A percentile compares a stretch with the other conserved stretches of the same genome.
Evolutionary conservation across 1,140 invertebrate genomes (phyloP).

Genomic region (Caenorhabditis briggsae): DNA sequence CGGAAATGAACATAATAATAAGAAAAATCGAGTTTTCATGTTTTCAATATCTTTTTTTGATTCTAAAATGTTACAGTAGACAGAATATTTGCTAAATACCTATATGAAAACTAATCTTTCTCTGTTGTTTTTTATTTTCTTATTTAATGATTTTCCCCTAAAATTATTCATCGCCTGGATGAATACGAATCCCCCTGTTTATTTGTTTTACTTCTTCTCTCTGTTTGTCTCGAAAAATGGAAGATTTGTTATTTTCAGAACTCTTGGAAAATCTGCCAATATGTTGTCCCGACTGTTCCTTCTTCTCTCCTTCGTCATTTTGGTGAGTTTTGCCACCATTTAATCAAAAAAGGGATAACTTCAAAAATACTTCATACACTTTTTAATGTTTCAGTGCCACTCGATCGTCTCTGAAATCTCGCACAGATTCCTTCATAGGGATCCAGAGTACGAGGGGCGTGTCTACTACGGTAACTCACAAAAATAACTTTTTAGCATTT

Average conservation of each 20-base stretch:
- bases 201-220: not conserved
- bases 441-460: constrained; percentile 12
- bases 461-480: constrained; percentile 13
- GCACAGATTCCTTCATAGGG: constrained; percentile 29
- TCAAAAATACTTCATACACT: not conserved
- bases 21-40: too few species aligned
- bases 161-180: too few species aligned
- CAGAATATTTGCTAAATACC: too few species aligned
- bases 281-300: constrained; percentile 39
- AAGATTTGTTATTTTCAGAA: constrained; percentile 27
- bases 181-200: not conserved
- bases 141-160: too few species aligned
- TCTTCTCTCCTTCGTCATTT: constrained; percentile 31
- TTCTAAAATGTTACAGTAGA: too few species aligned
- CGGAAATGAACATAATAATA: not conserved
- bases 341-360: not conserved
- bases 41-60: too few species aligned
- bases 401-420: constrained; percentile 42
- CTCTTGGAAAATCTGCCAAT: not conserved
- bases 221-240: too few species aligned
- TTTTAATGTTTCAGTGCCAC: constrained; percentile 16
- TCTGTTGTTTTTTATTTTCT: too few species aligned
- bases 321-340: not conserved
- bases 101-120: too few species aligned
- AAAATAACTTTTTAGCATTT: not conserved